Percentiles rank a stretch among this genome's conserved stretches.
phyloP scores from a whole-genome alignment of 2,113 vertebrate genomes.

The Dasyornis broadbenti region DNA sequence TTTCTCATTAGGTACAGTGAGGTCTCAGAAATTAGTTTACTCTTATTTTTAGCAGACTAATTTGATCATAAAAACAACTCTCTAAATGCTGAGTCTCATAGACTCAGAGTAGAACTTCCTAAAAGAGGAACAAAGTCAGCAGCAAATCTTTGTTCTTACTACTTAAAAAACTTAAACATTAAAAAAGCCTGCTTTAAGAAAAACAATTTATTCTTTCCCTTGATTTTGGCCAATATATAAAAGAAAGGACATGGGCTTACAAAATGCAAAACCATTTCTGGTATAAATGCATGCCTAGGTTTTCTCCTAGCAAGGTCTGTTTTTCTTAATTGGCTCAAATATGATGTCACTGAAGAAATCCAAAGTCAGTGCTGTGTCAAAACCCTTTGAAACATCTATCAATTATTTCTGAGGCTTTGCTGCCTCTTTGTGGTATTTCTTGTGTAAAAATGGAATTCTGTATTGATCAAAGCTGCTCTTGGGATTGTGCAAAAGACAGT shows the following conservation, averaged over 20 bases:
- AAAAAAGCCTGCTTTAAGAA: neutral
- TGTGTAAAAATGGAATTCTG: conserved; percentile 3
- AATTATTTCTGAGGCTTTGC: conserved; percentile 32
- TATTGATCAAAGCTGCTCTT: neutral
- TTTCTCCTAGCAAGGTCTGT: neutral
- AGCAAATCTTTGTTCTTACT: neutral
- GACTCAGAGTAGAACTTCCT: neutral
- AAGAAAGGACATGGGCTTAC: neutral
- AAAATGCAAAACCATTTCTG: neutral
- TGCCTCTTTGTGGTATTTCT: conserved; percentile 59
- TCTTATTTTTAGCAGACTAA: conserved; percentile 22
- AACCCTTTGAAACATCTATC: conserved; percentile 4
- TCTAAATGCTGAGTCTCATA: neutral
- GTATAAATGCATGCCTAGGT: neutral
- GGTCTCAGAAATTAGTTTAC: conserved; percentile 17
- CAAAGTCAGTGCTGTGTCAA: neutral
- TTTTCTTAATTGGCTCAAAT: neutral
- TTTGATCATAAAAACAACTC: neutral
- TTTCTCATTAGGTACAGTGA: neutral
- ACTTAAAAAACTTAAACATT: neutral
- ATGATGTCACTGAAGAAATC: neutral
- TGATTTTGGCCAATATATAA: neutral
- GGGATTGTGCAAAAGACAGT: neutral
- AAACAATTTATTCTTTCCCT: neutral
- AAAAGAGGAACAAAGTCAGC: neutral